A percentile compares a stretch with the other conserved stretches of the same genome.
phyloP scores from a whole-genome alignment of 2,888 invertebrate genomes.

The Heliconius charithonia region DNA sequence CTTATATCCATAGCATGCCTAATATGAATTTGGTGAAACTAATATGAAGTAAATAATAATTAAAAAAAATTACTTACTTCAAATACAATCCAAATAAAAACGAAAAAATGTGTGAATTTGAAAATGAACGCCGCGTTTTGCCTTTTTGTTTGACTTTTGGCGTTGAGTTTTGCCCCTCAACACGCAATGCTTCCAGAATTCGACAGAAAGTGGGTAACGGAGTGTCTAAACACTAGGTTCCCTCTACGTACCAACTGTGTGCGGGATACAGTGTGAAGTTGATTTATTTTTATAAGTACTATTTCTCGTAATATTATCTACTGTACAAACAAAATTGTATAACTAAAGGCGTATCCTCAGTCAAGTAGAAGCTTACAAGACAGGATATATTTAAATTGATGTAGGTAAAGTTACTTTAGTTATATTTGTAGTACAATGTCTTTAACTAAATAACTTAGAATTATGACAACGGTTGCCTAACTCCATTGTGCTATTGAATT shows the following conservation, averaged over 20 bases:
- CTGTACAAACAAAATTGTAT: neutral
- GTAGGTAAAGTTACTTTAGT: constrained; percentile 12
- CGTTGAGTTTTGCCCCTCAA: no score
- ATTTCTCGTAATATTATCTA: neutral
- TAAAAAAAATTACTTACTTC: neutral
- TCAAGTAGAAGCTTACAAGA: neutral
- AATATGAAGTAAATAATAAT: neutral
- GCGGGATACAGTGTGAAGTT: no score
- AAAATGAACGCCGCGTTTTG: no score
- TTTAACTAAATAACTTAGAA: constrained; percentile 7
- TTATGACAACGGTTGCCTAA: constrained; percentile 10
- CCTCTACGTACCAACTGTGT: no score
- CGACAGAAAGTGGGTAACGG: no score
- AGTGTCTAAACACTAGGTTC: no score
- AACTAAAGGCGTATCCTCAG: neutral
- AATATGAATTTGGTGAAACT: neutral
- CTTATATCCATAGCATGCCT: neutral
- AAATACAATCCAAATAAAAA: neutral
- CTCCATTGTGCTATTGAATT: constrained; percentile 13
- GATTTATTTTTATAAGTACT: no score
- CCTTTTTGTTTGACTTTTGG: no score
- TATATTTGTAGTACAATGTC: constrained; percentile 1
- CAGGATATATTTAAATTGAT: constrained; percentile 16
- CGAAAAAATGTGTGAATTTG: neutral
- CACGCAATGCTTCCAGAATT: no score